phyloP scores from a whole-genome alignment of 1,140 invertebrate genomes.

The Spodoptera frugiperda region DNA sequence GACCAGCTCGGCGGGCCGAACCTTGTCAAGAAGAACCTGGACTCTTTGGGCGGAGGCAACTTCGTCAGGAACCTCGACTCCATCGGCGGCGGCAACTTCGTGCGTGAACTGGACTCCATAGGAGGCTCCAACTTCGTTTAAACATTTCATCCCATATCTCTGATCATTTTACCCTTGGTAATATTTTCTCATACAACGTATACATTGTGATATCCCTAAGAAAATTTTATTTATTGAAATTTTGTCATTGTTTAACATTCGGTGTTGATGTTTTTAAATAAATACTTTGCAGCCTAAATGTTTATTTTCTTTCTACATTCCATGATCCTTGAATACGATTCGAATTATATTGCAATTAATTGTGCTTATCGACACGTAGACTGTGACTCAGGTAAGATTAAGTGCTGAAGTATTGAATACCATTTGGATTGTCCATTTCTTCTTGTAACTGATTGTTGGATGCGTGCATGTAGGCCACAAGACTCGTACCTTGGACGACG shows the following conservation, averaged over 20 bases:
- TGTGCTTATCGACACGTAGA: neutral
- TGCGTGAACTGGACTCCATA: constrained; percentile 77
- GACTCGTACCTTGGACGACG: constrained; percentile 67
- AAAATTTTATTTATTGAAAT: constrained; percentile 53
- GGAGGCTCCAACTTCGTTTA: constrained; percentile 80
- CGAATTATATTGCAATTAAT: neutral
- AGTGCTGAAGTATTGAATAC: no score
- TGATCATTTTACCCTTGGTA: constrained; percentile 27
- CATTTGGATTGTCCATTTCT: constrained; percentile 16
- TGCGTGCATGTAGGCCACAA: constrained; percentile 67
- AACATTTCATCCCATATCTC: constrained; percentile 60
- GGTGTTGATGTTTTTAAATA: constrained; percentile 56
- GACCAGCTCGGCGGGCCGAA: constrained; percentile 85
- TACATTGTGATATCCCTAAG: constrained; percentile 59
- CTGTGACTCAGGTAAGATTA: constrained; percentile 9
- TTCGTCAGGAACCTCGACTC: constrained; percentile 81
- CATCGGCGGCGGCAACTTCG: constrained; percentile 81
- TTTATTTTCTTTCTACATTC: neutral
- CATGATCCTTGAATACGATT: neutral
- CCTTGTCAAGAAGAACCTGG: constrained; percentile 77
- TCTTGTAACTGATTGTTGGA: constrained; percentile 25
- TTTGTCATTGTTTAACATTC: constrained; percentile 62
- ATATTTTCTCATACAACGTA: constrained; percentile 53
- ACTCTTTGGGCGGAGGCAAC: constrained; percentile 82
- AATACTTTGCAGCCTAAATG: constrained; percentile 59